Evolutionary conservation across 1,140 invertebrate genomes (phyloP), one percentile per base, ranked within the genome.

Genomic region (Drosophila pectinifera): DNA sequence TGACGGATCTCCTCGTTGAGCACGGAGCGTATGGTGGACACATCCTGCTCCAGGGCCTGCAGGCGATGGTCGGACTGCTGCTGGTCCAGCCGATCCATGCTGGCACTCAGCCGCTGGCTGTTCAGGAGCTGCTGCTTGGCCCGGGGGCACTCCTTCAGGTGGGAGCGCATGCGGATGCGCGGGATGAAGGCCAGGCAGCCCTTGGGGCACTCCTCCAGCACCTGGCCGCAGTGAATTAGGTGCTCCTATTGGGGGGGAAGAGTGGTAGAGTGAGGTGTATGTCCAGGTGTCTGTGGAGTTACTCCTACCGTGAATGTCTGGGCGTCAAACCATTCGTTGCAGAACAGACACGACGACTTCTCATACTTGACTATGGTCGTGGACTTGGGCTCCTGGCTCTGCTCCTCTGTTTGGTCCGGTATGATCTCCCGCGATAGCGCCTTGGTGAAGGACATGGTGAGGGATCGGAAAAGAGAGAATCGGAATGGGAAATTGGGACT

Each of bases 171-270:
- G 24, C 94, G 93, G 48, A 93, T 94, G 45, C 95, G 92, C 39
- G 94, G 94, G 14, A 96, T 93, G 91, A 95, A 96, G n/a, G 94
- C 94, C 1, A 94, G 94, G 62, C 95, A 96, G 41, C 94, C 93
- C 64, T 94, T 92, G 0, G 94, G 93, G 61, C 95, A 96, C 82
- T 95, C 94, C 78, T 95, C 94, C 43, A 96, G 72, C 3, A 96
- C 95, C 48, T 94, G 94, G 8, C 94, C 94, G 65, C 95, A 96
- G 57, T 94, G 93, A 41, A 94, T 94, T 36, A 95, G 76, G 54
- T 96, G 95, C 51, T 94, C 94, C 93, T 95, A 77, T 0, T 22
- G 10, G 14, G 16, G 13, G 49, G 18, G 2, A 4, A 5, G 42
- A 2, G 7, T 4, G 22, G 10, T 11, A 36, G 38, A 31, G 16